Evolutionary conservation across 2,797 vertebrate genomes (phyloP).

Genomic region (Anguilla anguilla): DNA sequence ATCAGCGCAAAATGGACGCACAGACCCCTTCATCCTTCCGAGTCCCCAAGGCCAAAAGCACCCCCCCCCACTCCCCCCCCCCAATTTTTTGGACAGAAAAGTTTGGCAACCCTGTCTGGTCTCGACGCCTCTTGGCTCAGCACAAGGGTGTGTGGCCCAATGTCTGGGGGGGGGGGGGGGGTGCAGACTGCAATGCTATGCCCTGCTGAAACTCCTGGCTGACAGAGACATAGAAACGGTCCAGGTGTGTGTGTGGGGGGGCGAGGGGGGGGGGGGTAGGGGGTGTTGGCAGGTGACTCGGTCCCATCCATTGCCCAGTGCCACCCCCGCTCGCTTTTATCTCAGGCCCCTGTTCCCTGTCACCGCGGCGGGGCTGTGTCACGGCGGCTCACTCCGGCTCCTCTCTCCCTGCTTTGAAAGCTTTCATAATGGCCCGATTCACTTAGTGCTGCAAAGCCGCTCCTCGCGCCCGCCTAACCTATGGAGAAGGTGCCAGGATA

Average conservation of each 20-base stretch:
- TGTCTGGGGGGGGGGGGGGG: conserved; percentile 48
- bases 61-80: conserved; percentile 30
- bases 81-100: neutral
- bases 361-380: conserved; percentile 32
- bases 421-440: conserved; percentile 31
- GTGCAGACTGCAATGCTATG: conserved; percentile 51
- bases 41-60: neutral
- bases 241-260: conserved; percentile 6
- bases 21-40: neutral
- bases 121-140: conserved; percentile 53
- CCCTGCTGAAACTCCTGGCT: conserved; percentile 41
- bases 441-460: neutral
- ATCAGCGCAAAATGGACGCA: neutral
- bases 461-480: neutral
- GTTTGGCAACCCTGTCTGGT: conserved; percentile 50
- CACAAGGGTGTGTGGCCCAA: conserved; percentile 52
- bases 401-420: neutral
- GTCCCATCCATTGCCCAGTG: neutral
- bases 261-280: too few species aligned
- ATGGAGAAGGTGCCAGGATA: conserved; percentile 4
- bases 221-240: conserved; percentile 28
- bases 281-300: conserved; percentile 2
- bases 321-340: conserved; percentile 29
- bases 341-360: conserved; percentile 23
- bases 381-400: neutral